A percentile compares a stretch with the other conserved stretches of the same genome.
Evolutionary conservation across 2,888 invertebrate genomes (phyloP).

Genomic region (Volucella bombylans): DNA sequence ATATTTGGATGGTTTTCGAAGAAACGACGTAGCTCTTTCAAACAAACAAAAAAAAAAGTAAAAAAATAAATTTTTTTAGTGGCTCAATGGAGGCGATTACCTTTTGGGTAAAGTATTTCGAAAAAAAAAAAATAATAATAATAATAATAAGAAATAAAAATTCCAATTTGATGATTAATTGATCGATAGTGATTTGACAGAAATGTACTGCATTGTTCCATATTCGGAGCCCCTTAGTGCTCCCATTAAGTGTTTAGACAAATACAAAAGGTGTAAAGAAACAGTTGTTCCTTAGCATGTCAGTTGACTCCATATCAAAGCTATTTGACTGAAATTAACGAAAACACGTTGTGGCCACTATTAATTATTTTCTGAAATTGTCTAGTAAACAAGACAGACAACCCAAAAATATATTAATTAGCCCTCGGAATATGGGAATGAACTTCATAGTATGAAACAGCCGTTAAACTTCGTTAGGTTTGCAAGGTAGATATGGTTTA

Average conservation of each 20-base stretch:
- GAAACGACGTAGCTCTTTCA: slow-evolving; percentile 64
- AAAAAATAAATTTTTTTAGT: slow-evolving; percentile 41
- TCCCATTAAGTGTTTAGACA: slow-evolving; percentile 66
- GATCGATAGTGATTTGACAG: slow-evolving; percentile 66
- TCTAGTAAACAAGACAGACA: too few relatives aligned
- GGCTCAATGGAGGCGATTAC: slow-evolving; percentile 47
- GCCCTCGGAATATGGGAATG: too few relatives aligned
- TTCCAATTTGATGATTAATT: slow-evolving; percentile 72
- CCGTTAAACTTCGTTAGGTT: too few relatives aligned
- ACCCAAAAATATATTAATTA: too few relatives aligned
- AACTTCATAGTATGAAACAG: too few relatives aligned
- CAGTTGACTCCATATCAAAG: slow-evolving; percentile 67
- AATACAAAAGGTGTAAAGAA: slow-evolving; percentile 71
- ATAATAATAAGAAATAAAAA: slow-evolving; percentile 36
- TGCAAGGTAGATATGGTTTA: too few relatives aligned
- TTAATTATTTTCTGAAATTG: too few relatives aligned
- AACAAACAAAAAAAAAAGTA: slow-evolving; percentile 40
- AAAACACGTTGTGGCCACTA: slow-evolving; percentile 32
- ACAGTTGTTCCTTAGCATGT: slow-evolving; percentile 66
- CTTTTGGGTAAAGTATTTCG: slow-evolving; percentile 46
- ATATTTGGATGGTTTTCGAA: slow-evolving; percentile 63
- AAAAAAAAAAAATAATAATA: too few relatives aligned
- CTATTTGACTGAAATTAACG: slow-evolving; percentile 57
- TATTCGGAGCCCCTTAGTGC: slow-evolving; percentile 57
- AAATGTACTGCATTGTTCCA: slow-evolving; percentile 63